Evolutionary conservation across 2,797 vertebrate species (phyloP).

Genomic region (Leptoclinus maculatus): DNA sequence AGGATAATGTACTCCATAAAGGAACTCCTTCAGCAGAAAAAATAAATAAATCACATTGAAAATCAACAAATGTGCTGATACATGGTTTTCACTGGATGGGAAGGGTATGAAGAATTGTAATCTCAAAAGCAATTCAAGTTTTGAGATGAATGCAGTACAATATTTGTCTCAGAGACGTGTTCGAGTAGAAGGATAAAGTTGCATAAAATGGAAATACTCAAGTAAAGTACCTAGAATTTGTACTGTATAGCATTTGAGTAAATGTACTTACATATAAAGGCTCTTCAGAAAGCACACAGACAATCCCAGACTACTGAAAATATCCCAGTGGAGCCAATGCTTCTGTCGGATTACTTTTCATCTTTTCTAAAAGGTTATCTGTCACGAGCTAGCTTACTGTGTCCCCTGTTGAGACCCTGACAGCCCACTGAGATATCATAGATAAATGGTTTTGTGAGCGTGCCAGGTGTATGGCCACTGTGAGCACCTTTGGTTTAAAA

Average conservation of each 20-base stretch:
- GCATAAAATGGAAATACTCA: background rate
- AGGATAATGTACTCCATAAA: background rate
- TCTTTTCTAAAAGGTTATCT: constrained; percentile 69
- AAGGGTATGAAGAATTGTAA: background rate
- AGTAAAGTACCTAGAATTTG: background rate
- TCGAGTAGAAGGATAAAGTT: background rate
- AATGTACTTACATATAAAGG: constrained; percentile 10
- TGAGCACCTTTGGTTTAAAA: constrained; percentile 13
- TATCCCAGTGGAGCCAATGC: constrained; percentile 29
- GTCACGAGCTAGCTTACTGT: constrained; percentile 38
- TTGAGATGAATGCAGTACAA: background rate
- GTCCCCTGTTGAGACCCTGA: constrained; percentile 39
- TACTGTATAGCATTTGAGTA: background rate
- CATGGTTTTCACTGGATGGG: background rate
- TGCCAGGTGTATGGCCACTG: background rate
- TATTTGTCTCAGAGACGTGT: background rate
- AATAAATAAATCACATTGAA: background rate
- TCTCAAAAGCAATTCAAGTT: background rate
- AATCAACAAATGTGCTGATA: background rate
- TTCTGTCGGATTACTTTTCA: constrained; percentile 37
- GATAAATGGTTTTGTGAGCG: constrained; percentile 41
- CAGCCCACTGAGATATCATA: constrained; percentile 36
- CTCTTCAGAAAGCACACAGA: constrained; percentile 9
- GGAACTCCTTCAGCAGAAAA: background rate
- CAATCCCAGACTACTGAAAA: constrained; percentile 7